A percentile compares a stretch with the other conserved stretches of the same genome.
Evolutionary conservation across 2,888 invertebrate genomes (phyloP).

Genomic region (Amblyjoppa fuscipennis): DNA sequence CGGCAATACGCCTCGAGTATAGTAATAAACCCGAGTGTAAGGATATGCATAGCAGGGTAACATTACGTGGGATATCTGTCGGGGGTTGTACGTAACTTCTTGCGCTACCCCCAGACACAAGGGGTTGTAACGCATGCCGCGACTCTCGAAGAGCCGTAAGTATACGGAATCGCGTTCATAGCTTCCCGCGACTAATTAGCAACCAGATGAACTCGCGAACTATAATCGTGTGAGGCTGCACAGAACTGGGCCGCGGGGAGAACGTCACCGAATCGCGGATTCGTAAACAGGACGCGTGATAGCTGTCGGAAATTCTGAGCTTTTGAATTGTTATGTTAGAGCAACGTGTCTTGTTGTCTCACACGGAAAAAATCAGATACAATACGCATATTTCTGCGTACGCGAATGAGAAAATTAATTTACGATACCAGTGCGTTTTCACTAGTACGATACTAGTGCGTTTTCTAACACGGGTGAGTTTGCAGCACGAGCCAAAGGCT

Average conservation of each 20-base stretch:
- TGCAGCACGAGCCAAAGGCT: too few relatives aligned
- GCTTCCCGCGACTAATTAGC: slow-evolving; percentile 8
- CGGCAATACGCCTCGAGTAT: not conserved
- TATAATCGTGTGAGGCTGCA: not conserved
- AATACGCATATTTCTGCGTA: too few relatives aligned
- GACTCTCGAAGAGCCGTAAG: slow-evolving; percentile 15
- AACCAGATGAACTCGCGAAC: slow-evolving; percentile 20
- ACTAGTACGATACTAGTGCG: too few relatives aligned
- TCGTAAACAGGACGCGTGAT: not conserved
- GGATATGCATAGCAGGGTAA: slow-evolving; percentile 11
- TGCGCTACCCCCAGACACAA: not conserved
- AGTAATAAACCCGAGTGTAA: slow-evolving; percentile 6
- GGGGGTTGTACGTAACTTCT: slow-evolving; percentile 1
- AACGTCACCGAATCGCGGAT: not conserved
- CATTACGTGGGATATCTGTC: slow-evolving; percentile 30
- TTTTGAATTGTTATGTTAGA: not conserved
- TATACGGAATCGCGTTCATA: not conserved
- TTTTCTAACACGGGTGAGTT: too few relatives aligned
- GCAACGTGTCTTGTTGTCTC: not conserved
- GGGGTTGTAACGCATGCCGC: slow-evolving; percentile 39
- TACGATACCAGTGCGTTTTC: too few relatives aligned
- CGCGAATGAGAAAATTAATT: not conserved
- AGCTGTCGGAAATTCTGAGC: not conserved
- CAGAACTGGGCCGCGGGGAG: not conserved
- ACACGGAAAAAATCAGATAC: not conserved